Base-by-base conservation (phyloP, 2,797 vertebrate species). In the Telmatherina bonti region DNA sequence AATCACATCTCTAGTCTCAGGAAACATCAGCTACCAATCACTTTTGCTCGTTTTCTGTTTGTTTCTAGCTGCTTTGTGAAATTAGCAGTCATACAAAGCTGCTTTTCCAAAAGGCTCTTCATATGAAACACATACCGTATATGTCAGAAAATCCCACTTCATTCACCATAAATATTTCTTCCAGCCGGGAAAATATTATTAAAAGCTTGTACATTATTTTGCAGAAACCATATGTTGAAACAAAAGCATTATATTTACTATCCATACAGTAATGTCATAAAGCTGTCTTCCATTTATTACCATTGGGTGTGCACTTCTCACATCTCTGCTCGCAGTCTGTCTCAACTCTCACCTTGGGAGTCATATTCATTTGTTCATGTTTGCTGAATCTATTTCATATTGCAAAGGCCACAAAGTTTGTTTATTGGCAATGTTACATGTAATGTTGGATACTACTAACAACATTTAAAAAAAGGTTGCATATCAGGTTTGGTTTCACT, bases 251-350 rank as follows among this genome's bases (percentile, higher is more conserved):
- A 73, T 79, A 67, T 62, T 60, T 33, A 57, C 70, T 56, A 24
- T 68, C 13, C n/a, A 47, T 74, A 36, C 38, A 65, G 67, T 65
- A 63, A 81, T 79, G 35, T 75, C 60, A 85, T 79, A 69, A 81
- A 67, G 72, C 27, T 67, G 22, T 49, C 12, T 56, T 69, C 51
- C n/a, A 18, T 53, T 68, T 83, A 83, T 84, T 87, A 30, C 85
- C 76, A 58, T 20, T 62, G 86, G 82, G 89, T 86, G 43, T 56
- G 69, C 45, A 68, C 35, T 33, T 18, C 70, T 79, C 70, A 82
- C 69, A 4, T 78, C 31, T 70, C 38, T 63, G 41, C 76, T 77
- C 62, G 62, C 33, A 63, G 11, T 72, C 60, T 67, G 72, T 62
- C 74, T 10, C 30, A 52, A 63, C 65, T 79, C 27, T 76, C 15